These are phyloP conservation scores for Danionella cerebrum DNA, from an alignment of 2,113 vertebrate genomes.

Conservation along the genomic window DNA sequence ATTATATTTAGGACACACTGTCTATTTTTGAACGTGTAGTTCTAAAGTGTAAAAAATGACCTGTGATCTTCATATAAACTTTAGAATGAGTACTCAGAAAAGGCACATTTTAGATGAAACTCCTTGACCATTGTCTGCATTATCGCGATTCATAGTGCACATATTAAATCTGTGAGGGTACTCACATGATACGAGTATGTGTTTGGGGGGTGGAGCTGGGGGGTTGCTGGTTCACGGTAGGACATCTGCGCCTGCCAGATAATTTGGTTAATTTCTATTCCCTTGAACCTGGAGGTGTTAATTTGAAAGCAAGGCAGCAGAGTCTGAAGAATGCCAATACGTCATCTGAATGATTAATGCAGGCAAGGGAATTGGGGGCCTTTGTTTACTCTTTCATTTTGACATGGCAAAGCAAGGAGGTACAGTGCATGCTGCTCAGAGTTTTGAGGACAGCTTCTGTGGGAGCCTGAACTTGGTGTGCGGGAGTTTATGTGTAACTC, in stretches of 20 bases:
- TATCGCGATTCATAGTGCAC: constrained; percentile 77
- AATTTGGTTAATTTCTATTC: constrained; percentile 94
- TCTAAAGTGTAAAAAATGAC: too few species aligned
- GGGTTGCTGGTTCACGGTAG: constrained; percentile 72
- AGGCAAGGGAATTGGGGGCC: constrained; percentile 82
- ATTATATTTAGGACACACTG: too few species aligned
- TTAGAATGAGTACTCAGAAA: too few species aligned
- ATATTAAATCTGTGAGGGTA: constrained; percentile 80
- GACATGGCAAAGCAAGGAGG: constrained; percentile 74
- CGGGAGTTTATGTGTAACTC: constrained; percentile 34
- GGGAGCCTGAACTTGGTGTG: constrained; percentile 46
- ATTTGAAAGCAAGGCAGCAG: constrained; percentile 87
- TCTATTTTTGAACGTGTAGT: too few species aligned
- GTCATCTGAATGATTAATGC: constrained; percentile 94
- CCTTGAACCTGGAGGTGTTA: constrained; percentile 94
- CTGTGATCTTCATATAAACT: too few species aligned
- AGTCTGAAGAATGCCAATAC: constrained; percentile 91
- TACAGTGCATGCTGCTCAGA: constrained; percentile 60
- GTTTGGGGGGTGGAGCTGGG: constrained; percentile 61
- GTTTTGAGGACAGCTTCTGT: constrained; percentile 70
- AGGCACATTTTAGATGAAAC: constrained; percentile 77
- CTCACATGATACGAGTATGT: too few species aligned
- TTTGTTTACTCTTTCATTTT: constrained; percentile 90
- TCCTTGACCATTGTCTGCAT: constrained; percentile 87
- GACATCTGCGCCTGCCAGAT: constrained; percentile 93